Base-by-base conservation (phyloP, 2,113 vertebrate species). In the Nettapus auritus region DNA sequence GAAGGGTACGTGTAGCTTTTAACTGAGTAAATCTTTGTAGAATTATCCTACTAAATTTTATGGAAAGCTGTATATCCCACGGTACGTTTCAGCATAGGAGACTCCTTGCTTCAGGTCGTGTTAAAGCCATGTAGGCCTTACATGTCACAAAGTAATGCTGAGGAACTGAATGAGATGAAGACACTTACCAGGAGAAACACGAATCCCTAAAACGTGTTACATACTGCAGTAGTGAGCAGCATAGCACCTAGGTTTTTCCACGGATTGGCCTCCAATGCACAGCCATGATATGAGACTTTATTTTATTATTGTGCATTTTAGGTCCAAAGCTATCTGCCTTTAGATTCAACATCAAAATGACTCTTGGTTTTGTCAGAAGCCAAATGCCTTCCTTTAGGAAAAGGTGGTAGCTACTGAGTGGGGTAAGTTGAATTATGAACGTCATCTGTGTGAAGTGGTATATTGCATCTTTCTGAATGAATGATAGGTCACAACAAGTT, bases 121-220 rank as follows among this genome's bases (percentile, higher is more conserved):
- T 78, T 69, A 48, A 79, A 66, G 79, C 31, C 33, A 16, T 26
- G 16, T 19, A 38, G 52, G 21, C 38, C 29, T 79, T 52, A 1
- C 1, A 11, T 11, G 59, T 57, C n/a, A 36, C 52, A 71, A 66
- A 70, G 46, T 75, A 46, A 59, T 7, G 8, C 16, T n/a, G 44
- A 36, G 68, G n/a, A 91, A 66, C 31, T 19, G 22, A 16, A 6
- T 53, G 42, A 56, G 55, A 1, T n/a, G 26, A 46, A 42, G 63
- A 26, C 31, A 13, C 22, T 33, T 0, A 0, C 55, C 75, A 6
- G 2, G 22, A 40, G 50, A 69, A 69, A 80, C 8, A 1, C 8
- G 15, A 69, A 48, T 69, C 29, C 25, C 13, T 2, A 31, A 71
- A 19, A 33, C 9, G 25, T 2, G 11, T 79, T 25, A 64, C 13